Evolutionary conservation across 35 echinoderm and acorn worm species (phyloP).

Genomic region (Apostichopus japonicus): DNA sequence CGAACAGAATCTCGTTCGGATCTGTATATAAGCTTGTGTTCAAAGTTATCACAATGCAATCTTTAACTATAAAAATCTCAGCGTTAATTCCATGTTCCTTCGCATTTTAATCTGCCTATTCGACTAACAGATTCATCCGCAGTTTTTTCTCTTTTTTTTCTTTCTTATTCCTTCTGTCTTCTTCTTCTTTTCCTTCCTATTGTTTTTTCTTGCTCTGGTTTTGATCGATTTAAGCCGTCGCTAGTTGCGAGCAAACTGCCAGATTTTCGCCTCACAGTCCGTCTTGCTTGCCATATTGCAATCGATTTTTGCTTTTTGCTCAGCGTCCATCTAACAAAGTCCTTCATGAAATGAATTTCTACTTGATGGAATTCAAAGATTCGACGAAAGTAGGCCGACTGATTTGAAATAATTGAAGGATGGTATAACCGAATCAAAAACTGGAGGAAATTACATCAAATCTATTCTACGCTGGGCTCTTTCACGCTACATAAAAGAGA

Average conservation of each 20-base stretch:
- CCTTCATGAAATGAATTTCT: slow-evolving; percentile 41
- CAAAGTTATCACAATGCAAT: background rate
- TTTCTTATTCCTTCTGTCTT: too few species aligned
- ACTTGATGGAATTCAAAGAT: slow-evolving; percentile 17
- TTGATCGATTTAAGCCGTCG: slow-evolving; percentile 14
- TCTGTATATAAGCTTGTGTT: too few species aligned
- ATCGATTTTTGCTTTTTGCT: slow-evolving; percentile 30
- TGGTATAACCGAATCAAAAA: slow-evolving; percentile 31
- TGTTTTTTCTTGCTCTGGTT: background rate
- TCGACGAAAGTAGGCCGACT: slow-evolving; percentile 35
- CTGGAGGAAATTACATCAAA: slow-evolving; percentile 44
- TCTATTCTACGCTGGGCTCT: slow-evolving; percentile 48
- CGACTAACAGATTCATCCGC: background rate
- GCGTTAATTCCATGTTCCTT: background rate
- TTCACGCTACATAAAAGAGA: slow-evolving; percentile 31
- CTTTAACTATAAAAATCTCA: background rate
- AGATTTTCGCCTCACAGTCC: slow-evolving; percentile 39
- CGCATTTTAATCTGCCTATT: background rate
- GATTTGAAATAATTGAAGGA: slow-evolving; percentile 25
- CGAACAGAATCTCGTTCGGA: too few species aligned
- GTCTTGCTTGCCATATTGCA: slow-evolving; percentile 22
- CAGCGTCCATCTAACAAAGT: slow-evolving; percentile 45
- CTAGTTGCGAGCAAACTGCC: slow-evolving; percentile 20
- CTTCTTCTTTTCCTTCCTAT: too few species aligned
- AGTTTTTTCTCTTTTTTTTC: background rate